Conservation (phyloP, 1,140 invertebrate genomes). For the Zaprionus capensis region DNA sequence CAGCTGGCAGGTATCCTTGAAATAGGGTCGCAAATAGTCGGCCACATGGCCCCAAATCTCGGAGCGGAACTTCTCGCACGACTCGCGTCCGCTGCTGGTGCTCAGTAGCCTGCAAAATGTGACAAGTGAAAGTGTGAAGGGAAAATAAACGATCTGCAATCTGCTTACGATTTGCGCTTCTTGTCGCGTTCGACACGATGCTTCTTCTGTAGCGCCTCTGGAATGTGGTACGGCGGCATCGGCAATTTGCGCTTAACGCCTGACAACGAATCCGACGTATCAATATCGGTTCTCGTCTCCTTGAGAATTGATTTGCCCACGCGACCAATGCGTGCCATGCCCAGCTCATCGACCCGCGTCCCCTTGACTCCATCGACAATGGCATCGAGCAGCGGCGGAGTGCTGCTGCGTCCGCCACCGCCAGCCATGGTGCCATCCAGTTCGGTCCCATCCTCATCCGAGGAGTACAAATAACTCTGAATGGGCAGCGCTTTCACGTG, state of each 20-base stretch:
- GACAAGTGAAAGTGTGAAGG: not conserved
- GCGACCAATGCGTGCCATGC: slow-evolving; percentile 33
- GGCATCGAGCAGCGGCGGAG: slow-evolving; percentile 45
- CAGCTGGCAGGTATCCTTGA: slow-evolving; percentile 90
- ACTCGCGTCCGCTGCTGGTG: slow-evolving; percentile 50
- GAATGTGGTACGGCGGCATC: slow-evolving; percentile 29
- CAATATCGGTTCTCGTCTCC: slow-evolving; percentile 16
- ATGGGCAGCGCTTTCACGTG: slow-evolving; percentile 46
- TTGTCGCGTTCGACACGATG: slow-evolving; percentile 52
- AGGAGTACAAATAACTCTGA: slow-evolving; percentile 73
- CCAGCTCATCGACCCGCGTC: slow-evolving; percentile 76
- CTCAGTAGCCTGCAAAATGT: slow-evolving; percentile 20
- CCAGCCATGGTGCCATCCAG: not conserved
- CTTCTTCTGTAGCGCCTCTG: slow-evolving; percentile 39
- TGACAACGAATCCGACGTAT: not conserved
- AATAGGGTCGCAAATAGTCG: slow-evolving; percentile 94
- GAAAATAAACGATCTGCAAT: not conserved
- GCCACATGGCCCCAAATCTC: slow-evolving; percentile 96
- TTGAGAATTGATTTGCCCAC: slow-evolving; percentile 21
- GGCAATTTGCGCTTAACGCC: slow-evolving; percentile 54
- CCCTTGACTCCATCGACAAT: slow-evolving; percentile 79
- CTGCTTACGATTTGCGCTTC: slow-evolving; percentile 46
- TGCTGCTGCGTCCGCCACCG: not conserved
- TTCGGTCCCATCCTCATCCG: slow-evolving; percentile 62
- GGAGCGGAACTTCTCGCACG: slow-evolving; percentile 93